These are phyloP conservation scores for Dicyrtomina minuta DNA, from an alignment of 2,888 invertebrate genomes.

Conservation along the genomic window DNA sequence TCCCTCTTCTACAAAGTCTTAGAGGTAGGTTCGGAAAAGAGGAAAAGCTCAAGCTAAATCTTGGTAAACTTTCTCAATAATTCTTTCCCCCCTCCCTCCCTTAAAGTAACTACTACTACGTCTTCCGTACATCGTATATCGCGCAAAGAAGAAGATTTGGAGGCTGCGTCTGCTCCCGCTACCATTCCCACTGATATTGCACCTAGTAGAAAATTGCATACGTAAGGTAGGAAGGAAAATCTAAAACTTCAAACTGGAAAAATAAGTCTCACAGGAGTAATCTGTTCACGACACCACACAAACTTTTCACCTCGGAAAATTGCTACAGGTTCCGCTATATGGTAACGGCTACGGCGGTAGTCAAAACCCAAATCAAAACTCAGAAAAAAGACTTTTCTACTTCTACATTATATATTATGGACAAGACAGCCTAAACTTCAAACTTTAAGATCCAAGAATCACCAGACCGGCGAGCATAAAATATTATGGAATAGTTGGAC, in stretches of 20 bases:
- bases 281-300: conserved; percentile 20
- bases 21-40: too few relatives aligned
- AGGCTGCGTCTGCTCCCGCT: not conserved
- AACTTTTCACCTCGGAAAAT: conserved; percentile 17
- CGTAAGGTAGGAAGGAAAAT: too few relatives aligned
- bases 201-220: too few relatives aligned
- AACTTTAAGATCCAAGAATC: too few relatives aligned
- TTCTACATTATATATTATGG: not conserved
- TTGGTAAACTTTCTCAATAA: conserved; percentile 23
- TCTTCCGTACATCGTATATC: not conserved
- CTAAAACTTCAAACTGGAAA: too few relatives aligned
- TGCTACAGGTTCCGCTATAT: not conserved
- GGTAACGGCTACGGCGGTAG: too few relatives aligned
- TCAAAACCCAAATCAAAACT: not conserved
- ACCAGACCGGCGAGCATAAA: too few relatives aligned
- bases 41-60: conserved; percentile 11
- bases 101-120: not conserved
- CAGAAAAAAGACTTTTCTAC: not conserved
- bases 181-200: too few relatives aligned
- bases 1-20: not conserved
- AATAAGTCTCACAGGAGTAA: conserved; percentile 25
- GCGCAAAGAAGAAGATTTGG: not conserved
- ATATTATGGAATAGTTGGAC: too few relatives aligned
- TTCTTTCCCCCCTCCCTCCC: conserved; percentile 13
- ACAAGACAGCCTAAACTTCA: not conserved